Base-by-base conservation (phyloP, 2,113 vertebrate genomes). In the Sander lucioperca region DNA sequence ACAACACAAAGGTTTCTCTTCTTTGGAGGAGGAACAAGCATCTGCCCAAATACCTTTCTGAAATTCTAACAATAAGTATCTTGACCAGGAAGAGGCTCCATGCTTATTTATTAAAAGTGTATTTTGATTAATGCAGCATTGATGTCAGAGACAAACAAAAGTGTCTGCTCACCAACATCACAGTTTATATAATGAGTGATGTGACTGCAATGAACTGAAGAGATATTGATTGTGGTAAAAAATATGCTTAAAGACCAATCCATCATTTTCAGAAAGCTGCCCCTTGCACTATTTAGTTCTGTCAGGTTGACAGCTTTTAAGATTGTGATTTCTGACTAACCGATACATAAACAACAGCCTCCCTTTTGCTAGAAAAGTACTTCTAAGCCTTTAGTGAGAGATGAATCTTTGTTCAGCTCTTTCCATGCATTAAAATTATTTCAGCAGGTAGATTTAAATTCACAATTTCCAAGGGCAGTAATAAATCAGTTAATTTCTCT, bases 351-450 rank as follows among this genome's bases (percentile, higher is more conserved):
- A 45, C 50, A 36, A 33, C 8, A 33, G 61, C 16, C 9, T 43
- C 16, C 7, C 5, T 14, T 57, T 18, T 8, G 8, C 23, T 47
- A 5, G 7, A 51, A 33, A 64, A 43, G 33, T 47, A n/a, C 66
- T 50, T 18, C n/a, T 19, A 53, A 33, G 47, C 63, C 50, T 43
- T 57, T 16, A 45, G 7, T 51, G 72, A 69, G 51, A 69, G 50
- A 36, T 21, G 43, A 33, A 74, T 78, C 54, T 56, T 59, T 74
- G 23, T 64, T 63, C 30, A 25, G 10, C 64, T 74, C 57, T 53
- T 78, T 25, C 45, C 63, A 70, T 64, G 65, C 71, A 59, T 80
- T 19, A 54, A 80, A 76, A 66, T 72, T 12, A 59, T 78, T 45
- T 61, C 51, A 77, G 61, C 48, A 58, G 43, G 39, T 56, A 65